Evolutionary conservation across 2,797 vertebrate genomes (phyloP).

Genomic region (Argya squamiceps): DNA sequence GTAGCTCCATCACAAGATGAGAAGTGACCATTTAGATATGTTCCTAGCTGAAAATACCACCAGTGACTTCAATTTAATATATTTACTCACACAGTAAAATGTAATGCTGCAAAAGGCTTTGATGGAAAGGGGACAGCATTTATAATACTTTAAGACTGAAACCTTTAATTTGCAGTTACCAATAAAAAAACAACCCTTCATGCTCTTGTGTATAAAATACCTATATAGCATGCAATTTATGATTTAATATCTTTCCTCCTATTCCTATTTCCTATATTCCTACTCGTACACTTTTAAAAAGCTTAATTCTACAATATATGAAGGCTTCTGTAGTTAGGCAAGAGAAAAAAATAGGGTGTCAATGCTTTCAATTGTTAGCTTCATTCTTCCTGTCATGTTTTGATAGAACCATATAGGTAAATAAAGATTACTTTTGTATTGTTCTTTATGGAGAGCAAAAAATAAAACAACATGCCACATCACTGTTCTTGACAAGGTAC

Average conservation of each 20-base stretch:
- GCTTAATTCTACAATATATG: not conserved
- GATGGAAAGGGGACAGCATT: not conserved
- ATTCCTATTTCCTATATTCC: not conserved
- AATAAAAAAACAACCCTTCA: not conserved
- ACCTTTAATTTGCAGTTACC: not conserved
- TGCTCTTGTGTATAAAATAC: not conserved
- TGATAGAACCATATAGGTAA: not conserved
- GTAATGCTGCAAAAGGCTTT: not conserved
- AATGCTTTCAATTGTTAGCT: not conserved
- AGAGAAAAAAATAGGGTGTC: not conserved
- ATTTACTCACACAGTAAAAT: not conserved
- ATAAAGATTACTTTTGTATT: not conserved
- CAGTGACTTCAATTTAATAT: not conserved
- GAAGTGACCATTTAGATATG: not conserved
- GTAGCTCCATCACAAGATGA: not conserved
- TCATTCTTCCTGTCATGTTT: not conserved
- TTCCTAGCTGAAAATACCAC: not conserved
- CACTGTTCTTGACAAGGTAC: not conserved
- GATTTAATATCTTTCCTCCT: not conserved
- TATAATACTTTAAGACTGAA: not conserved
- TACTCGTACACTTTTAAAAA: not conserved
- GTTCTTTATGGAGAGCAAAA: not conserved
- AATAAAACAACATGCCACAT: not conserved
- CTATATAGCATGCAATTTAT: not conserved
- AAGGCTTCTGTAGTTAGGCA: not conserved